These are phyloP conservation scores for Cotesia chilonis DNA, from an alignment of 1,140 invertebrate genomes.

Conservation along the genomic window DNA sequence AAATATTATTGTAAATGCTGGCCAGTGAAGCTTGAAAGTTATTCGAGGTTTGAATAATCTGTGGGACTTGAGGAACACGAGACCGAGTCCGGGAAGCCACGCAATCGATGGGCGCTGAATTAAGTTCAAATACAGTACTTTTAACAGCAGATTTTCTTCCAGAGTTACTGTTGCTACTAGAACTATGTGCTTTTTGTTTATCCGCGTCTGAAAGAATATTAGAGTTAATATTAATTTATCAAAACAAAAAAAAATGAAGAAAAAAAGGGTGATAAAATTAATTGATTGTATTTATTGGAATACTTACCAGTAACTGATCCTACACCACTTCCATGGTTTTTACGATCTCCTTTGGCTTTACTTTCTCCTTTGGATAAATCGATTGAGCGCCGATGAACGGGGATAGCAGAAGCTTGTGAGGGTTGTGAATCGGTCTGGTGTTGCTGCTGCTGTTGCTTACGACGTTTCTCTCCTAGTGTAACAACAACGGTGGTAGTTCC, in stretches of 20 bases:
- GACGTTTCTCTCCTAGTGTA: constrained; percentile 60
- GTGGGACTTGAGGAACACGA: constrained; percentile 58
- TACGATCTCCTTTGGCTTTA: constrained; percentile 55
- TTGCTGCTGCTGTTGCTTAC: constrained; percentile 41
- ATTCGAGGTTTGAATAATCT: constrained; percentile 46
- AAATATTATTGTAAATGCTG: constrained; percentile 46
- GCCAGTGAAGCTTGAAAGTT: constrained; percentile 48
- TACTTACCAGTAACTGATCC: constrained; percentile 57
- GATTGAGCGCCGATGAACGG: constrained; percentile 45
- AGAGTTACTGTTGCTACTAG: constrained; percentile 50
- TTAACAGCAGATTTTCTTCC: constrained; percentile 41
- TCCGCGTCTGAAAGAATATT: constrained; percentile 51
- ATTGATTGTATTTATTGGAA: constrained; percentile 11
- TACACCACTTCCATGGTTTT: constrained; percentile 60
- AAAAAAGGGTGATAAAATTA: not conserved
- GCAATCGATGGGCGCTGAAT: constrained; percentile 58
- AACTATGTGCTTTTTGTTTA: constrained; percentile 57
- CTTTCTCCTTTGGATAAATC: constrained; percentile 55
- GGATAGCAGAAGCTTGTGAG: constrained; percentile 47
- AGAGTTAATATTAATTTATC: too few relatives aligned
- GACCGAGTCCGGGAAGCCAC: constrained; percentile 63
- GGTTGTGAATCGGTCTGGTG: constrained; percentile 50
- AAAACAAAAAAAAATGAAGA: not conserved
- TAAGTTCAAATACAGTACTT: constrained; percentile 49
- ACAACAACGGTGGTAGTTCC: constrained; percentile 54